These are phyloP conservation scores for Pygoscelis adeliae DNA, from an alignment of 2,113 vertebrate species.

Conservation along the genomic window DNA sequence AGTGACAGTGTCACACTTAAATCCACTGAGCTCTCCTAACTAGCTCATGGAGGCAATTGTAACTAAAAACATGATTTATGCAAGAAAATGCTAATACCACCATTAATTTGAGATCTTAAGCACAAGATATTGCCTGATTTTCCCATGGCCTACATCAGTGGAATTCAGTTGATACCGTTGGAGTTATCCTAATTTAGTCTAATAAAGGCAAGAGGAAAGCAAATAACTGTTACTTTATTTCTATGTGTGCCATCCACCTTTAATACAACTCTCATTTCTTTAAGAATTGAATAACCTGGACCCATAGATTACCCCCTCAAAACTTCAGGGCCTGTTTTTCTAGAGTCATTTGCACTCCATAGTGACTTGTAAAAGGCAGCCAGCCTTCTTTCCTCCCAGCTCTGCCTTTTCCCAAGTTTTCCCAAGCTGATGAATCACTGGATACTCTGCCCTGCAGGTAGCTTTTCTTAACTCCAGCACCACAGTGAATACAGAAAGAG, in stretches of 20 bases:
- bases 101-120: background rate
- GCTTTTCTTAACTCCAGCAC: background rate
- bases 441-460: background rate
- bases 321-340: background rate
- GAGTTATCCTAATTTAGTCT: background rate
- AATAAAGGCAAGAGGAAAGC: background rate
- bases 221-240: background rate
- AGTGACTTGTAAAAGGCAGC: background rate
- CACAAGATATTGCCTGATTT: background rate
- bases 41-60: background rate
- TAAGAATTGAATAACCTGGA: background rate
- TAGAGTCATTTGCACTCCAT: background rate
- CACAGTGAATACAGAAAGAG: background rate
- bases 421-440: background rate
- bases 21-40: background rate
- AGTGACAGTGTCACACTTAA: background rate
- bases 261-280: background rate
- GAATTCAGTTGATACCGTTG: background rate
- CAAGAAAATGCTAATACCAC: background rate
- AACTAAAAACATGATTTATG: background rate
- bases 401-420: background rate
- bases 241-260: background rate
- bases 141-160: background rate
- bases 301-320: background rate
- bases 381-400: background rate